Percentiles rank a stretch among this genome's conserved stretches.
Conservation (phyloP, 2,797 vertebrate genomes). For the Sandelia bainsii region DNA sequence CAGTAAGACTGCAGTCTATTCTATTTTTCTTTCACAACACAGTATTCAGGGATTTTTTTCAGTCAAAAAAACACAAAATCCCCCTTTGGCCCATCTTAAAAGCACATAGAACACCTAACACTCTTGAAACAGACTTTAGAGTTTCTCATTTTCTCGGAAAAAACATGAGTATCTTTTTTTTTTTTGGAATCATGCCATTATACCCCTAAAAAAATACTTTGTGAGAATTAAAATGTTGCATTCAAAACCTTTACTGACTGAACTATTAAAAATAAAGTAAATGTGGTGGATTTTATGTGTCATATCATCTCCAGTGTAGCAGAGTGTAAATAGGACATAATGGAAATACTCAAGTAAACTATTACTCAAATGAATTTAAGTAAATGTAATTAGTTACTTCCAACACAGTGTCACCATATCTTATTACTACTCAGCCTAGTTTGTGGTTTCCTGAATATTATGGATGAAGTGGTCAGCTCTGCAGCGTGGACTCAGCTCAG, state of each 20-base stretch:
- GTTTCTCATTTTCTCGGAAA: background rate
- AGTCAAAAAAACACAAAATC: background rate
- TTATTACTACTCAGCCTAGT: background rate
- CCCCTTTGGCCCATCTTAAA: background rate
- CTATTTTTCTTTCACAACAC: background rate
- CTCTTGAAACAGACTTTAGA: background rate
- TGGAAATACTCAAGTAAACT: no score
- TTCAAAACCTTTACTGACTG: background rate
- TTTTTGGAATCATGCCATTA: no score
- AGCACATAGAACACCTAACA: background rate
- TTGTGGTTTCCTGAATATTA: conserved; percentile 1
- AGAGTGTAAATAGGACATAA: no score
- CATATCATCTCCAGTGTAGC: no score
- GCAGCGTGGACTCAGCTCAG: conserved; percentile 29
- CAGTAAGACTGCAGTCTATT: background rate
- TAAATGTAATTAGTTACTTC: background rate
- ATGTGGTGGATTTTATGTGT: no score
- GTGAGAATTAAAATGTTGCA: background rate
- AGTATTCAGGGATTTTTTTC: background rate
- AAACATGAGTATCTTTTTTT: no score
- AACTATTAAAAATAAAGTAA: no score
- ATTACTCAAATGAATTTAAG: no score
- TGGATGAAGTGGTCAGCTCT: conserved; percentile 11
- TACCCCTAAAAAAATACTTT: no score
- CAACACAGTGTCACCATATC: background rate